Base-by-base conservation (phyloP, 2,797 vertebrate species). In the Tragopan temminckii region DNA sequence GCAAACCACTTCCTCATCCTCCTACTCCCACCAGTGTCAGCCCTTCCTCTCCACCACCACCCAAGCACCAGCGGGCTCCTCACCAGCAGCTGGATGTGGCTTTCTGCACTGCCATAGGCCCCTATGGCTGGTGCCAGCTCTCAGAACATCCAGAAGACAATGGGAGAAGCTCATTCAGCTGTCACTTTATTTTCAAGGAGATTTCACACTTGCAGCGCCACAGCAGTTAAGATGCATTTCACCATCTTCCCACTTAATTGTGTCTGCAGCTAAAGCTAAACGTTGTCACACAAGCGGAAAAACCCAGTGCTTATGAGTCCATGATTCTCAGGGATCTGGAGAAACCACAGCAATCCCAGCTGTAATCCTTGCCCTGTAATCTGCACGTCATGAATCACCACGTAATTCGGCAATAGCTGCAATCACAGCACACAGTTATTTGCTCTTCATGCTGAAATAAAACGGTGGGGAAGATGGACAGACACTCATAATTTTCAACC, bases 341-440 rank as follows among this genome's bases (percentile, higher is more conserved):
- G 33, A 61, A 95, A 80, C 61, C 91, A 67, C 83, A 64, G 82
- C 86, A 69, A 13, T 35, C 84, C 69, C 85, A 67, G 79, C 80
- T 92, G 11, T 55, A 90, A 86, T 88, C 53, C 77, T 4, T 93
- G 94, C 89, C 96, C 94, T 96, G 27, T 94, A 95, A 97, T 96
- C 95, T 97, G 81, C 46, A 52, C 40, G 74, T 68, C 46, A 55
- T 43, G 89, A 77, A 87, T 76, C 84, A 85, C 75, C 4, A 19
- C 70, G 9, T 69, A 85, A 69, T 33, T 67, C 89, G 76, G 94
- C 85, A 79, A 45, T 7, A 76, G 79, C 91, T 74, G 76, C 77
- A 74, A 69, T 85, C 61, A 29, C 52, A 2, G 29, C 86, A 64
- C 90, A 29, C 63, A 29, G 74, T 7, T 38, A 57, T 85, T 83